Evolutionary conservation across 2,113 vertebrate genomes (phyloP).

Genomic region (Melanotaenia duboulayi): DNA sequence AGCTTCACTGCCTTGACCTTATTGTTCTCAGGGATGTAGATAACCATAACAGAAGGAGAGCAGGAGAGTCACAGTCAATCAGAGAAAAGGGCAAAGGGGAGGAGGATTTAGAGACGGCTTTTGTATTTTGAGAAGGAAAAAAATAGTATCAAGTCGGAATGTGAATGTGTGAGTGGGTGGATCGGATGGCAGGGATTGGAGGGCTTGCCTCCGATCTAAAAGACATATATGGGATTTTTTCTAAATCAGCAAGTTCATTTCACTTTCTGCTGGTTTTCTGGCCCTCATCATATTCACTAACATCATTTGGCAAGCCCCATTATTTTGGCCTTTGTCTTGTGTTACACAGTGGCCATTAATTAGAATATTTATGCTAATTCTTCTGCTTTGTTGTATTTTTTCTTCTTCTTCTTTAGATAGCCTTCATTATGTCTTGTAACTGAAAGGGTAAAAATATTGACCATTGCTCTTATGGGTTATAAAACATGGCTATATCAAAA

Average conservation of each 20-base stretch:
- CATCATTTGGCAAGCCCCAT: too few relatives aligned
- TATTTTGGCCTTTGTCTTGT: too few relatives aligned
- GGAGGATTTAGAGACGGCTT: constrained; percentile 25
- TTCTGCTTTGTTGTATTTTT: background rate
- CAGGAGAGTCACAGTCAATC: constrained; percentile 34
- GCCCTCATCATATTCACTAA: too few relatives aligned
- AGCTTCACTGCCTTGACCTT: constrained; percentile 31
- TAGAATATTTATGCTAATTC: background rate
- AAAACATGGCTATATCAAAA: background rate
- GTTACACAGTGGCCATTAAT: background rate
- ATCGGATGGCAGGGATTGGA: background rate
- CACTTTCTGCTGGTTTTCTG: too few relatives aligned
- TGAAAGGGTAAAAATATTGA: background rate
- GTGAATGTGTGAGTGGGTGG: constrained; percentile 30
- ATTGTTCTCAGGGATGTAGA: constrained; percentile 66
- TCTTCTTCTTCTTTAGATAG: too few relatives aligned
- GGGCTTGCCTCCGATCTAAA: constrained; percentile 1
- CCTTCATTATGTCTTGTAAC: background rate
- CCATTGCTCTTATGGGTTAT: background rate
- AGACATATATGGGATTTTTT: too few relatives aligned
- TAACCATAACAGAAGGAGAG: constrained; percentile 65
- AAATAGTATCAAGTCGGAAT: constrained; percentile 18
- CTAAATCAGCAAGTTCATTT: too few relatives aligned
- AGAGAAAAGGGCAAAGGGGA: constrained; percentile 32
- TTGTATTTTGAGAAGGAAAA: constrained; percentile 22